Evolutionary conservation across 2,113 vertebrate genomes (phyloP).

Genomic region (Myocastor coypus): DNA sequence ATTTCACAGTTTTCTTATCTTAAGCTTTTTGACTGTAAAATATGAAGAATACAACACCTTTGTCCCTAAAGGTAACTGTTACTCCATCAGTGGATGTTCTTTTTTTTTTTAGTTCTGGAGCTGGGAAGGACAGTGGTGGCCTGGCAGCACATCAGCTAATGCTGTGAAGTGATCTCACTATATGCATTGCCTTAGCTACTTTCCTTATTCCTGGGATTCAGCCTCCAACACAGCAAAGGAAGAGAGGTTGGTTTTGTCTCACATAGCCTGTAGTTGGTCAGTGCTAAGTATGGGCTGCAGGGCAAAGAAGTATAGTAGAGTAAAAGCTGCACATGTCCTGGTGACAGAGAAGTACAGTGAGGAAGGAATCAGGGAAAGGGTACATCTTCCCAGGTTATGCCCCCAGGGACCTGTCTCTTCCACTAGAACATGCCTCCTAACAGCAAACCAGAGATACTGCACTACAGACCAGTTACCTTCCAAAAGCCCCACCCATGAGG

Average conservation of each 20-base stretch:
- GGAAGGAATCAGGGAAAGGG: not conserved
- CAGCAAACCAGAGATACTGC: not conserved
- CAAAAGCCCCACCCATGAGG: not conserved
- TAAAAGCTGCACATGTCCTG: not conserved
- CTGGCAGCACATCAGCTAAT: not conserved
- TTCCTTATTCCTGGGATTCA: not conserved
- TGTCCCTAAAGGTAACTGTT: not conserved
- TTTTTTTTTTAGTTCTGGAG: not conserved
- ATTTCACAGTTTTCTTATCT: not conserved
- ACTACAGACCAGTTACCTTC: not conserved
- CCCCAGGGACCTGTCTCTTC: not conserved
- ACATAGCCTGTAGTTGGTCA: not conserved
- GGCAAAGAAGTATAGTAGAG: not conserved
- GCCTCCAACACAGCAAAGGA: not conserved
- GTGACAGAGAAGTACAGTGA: not conserved
- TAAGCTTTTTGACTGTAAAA: constrained; percentile 8
- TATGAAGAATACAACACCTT: not conserved
- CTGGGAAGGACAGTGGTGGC: not conserved
- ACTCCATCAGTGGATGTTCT: not conserved
- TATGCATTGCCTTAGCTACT: not conserved
- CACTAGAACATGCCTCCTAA: not conserved
- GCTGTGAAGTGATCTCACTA: not conserved
- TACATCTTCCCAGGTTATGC: not conserved
- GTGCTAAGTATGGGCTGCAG: not conserved
- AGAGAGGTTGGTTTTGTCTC: not conserved